Percentiles rank a stretch among this genome's conserved stretches.
Evolutionary conservation across 2,113 vertebrate species (phyloP).

Genomic region (Falco punctatus): DNA sequence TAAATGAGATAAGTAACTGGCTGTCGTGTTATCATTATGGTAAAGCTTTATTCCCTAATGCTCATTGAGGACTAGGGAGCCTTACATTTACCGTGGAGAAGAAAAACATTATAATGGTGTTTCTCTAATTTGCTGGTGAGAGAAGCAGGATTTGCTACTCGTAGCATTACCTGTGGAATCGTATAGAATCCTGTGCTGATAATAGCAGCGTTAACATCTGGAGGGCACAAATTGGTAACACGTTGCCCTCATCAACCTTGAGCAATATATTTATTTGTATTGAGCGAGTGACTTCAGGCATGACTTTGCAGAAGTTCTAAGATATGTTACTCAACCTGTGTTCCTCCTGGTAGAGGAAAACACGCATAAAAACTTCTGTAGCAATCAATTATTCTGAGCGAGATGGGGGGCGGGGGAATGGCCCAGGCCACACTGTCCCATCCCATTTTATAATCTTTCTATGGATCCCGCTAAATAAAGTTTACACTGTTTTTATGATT

Average conservation of each 20-base stretch:
- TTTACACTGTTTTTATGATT: background rate
- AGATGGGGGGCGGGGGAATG: background rate
- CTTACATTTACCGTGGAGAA: background rate
- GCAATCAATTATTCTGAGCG: background rate
- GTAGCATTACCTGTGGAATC: background rate
- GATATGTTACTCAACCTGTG: background rate
- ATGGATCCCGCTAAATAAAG: background rate
- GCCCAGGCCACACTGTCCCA: background rate
- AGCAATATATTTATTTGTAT: background rate
- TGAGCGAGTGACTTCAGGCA: background rate
- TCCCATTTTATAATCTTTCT: background rate
- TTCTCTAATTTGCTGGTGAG: background rate
- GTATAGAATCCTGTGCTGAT: background rate
- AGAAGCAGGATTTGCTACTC: background rate
- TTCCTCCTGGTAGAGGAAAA: background rate
- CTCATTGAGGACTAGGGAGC: background rate
- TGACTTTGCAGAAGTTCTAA: background rate
- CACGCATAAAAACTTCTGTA: background rate
- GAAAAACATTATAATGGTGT: fast-evolving
- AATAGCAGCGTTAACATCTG: background rate
- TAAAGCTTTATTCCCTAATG: background rate
- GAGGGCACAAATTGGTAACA: background rate
- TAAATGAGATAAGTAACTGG: background rate
- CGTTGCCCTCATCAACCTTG: background rate
- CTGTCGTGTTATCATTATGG: background rate